Evolutionary conservation across 2,113 vertebrate genomes (phyloP).

Genomic region (Colius striatus): DNA sequence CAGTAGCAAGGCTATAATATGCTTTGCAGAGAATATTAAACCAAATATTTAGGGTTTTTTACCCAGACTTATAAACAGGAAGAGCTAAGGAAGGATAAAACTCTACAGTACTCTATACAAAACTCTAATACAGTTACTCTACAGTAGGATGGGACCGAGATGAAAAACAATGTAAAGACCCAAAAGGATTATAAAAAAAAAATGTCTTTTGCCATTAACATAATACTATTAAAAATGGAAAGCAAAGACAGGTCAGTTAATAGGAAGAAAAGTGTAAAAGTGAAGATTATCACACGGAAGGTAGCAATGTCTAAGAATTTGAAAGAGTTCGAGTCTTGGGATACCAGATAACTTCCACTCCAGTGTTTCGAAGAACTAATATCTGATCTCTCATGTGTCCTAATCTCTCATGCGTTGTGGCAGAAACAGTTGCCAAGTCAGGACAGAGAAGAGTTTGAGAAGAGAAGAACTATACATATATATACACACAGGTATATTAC

Average conservation of each 20-base stretch:
- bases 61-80: background rate
- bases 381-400: background rate
- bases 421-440: background rate
- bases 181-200: background rate
- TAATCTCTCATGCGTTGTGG: background rate
- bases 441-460: background rate
- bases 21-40: background rate
- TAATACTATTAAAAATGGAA: background rate
- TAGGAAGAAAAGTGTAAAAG: background rate
- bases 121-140: background rate
- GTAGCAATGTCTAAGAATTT: background rate
- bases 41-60: background rate
- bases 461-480: background rate
- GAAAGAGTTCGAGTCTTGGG: background rate
- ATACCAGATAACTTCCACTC: background rate
- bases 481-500: background rate
- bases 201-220: background rate
- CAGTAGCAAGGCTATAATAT: background rate
- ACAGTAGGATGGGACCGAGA: background rate
- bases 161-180: background rate
- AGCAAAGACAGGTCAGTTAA: background rate
- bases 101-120: too few relatives aligned
- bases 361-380: background rate
- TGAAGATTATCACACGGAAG: background rate
- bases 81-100: background rate